Base-by-base conservation (phyloP, 2,888 invertebrate genomes). In the Tetragnatha montana region DNA sequence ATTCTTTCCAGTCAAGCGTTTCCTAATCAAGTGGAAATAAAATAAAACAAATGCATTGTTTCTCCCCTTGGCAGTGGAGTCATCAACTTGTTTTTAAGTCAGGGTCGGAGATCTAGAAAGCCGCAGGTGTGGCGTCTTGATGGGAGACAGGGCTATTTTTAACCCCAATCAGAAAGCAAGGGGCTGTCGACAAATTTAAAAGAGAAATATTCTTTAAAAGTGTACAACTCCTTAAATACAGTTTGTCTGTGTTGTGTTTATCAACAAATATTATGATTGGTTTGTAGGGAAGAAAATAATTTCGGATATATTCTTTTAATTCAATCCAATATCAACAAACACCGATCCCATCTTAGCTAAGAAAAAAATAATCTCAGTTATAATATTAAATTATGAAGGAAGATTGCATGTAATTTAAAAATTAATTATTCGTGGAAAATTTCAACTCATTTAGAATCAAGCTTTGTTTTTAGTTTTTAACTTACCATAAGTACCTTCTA, bases 401-500 rank as follows among this genome's bases (percentile, higher is more conserved):
- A 17, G n/a, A 68, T 68, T 68, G 14, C n/a, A 71, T 71, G n/a
- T 3, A 71, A 19, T 21, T n/a, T 19, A 7, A 7, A 21, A 68
- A 68, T 68, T 8, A 71, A 71, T 10, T 35, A 74, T 74, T 35
- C 47, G 47, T 74, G 22, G n/a, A 35, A 47, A 35, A 35, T 35
- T 80, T 8, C 4, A 4, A 69, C 4, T 69, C 1, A 69, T 69
- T 69, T 69, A 69, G 14, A 69, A 69, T 35, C 4, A 35, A 35
- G 35, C 35, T 2, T 35, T 35, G 35, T 4, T 35, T 35, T 35
- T 4, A 35, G 35, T 4, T n/a, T 71, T 19, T 71, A 22, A 60
- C 60, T 81, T 81, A 83, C 88, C 88, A 84, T 79, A 88, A 73
- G 76, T 83, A 68, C 71, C 68, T 80, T 84, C 88, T 47, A 60